These are phyloP conservation scores for Hirtodrosophila trivittata DNA, from an alignment of 2,888 invertebrate species.

Conservation along the genomic window DNA sequence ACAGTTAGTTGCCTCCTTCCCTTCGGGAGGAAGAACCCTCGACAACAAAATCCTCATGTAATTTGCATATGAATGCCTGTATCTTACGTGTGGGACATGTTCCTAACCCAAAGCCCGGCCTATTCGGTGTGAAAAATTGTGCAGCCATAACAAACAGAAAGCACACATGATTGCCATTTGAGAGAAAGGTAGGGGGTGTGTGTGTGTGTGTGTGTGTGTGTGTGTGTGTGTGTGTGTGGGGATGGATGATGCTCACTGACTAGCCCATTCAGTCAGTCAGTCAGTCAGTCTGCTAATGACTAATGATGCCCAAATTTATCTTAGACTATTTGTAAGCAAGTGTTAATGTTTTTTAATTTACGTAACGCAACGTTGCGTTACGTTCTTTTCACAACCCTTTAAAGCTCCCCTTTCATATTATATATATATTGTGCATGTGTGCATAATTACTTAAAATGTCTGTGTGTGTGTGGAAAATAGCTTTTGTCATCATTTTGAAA, in stretches of 20 bases:
- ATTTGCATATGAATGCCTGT: constrained; percentile 58
- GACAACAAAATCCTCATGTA: constrained; percentile 28
- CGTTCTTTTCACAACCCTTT: background rate
- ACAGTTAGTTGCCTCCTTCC: constrained; percentile 37
- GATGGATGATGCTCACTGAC: background rate
- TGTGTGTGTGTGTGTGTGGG: background rate
- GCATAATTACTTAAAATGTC: constrained; percentile 55
- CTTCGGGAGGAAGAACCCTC: background rate
- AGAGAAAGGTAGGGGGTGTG: background rate
- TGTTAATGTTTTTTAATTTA: constrained; percentile 67
- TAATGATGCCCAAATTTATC: constrained; percentile 75
- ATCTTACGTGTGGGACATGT: constrained; percentile 28
- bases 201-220: background rate
- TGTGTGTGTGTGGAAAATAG: constrained; percentile 58
- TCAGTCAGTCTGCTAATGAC: constrained; percentile 60
- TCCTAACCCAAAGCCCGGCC: constrained; percentile 1
- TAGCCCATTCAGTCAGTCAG: constrained; percentile 41
- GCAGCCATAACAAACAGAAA: constrained; percentile 45
- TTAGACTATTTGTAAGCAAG: constrained; percentile 64
- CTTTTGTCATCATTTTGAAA: constrained; percentile 63
- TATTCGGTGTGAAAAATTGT: constrained; percentile 56
- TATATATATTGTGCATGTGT: constrained; percentile 35
- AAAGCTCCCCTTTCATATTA: background rate
- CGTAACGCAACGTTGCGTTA: constrained; percentile 15
- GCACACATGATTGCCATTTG: constrained; percentile 49